Conservation (phyloP, 2,113 vertebrate genomes). For the Oryzias curvinotus region DNA sequence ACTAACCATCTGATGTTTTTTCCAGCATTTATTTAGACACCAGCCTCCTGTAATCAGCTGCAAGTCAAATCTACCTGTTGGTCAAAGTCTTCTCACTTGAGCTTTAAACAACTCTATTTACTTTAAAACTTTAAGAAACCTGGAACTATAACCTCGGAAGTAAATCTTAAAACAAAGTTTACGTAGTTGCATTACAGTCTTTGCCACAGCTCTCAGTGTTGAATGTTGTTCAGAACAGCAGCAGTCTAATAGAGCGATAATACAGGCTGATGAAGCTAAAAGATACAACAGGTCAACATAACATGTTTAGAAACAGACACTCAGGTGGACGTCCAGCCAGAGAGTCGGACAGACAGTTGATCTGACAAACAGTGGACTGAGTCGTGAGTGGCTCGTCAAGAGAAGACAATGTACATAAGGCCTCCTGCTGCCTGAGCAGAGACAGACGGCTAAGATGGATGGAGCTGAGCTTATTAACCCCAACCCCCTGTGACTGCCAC, state of each 20-base stretch:
- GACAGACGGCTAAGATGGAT: conserved; percentile 68
- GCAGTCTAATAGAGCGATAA: conserved; percentile 8
- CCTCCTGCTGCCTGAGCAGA: conserved; percentile 58
- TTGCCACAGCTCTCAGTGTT: neutral
- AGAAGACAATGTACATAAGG: conserved; percentile 29
- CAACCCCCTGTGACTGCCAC: conserved; percentile 58
- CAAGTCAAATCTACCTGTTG: too few relatives aligned
- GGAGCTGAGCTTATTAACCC: conserved; percentile 57
- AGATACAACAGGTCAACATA: conserved; percentile 21
- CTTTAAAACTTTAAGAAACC: too few relatives aligned
- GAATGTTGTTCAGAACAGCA: conserved; percentile 5
- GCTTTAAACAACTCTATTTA: too few relatives aligned
- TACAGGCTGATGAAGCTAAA: conserved; percentile 42
- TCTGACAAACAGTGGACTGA: conserved; percentile 20
- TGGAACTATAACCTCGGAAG: too few relatives aligned
- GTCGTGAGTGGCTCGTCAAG: conserved; percentile 30
- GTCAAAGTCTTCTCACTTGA: too few relatives aligned
- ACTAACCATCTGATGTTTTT: too few relatives aligned
- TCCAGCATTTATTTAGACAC: too few relatives aligned
- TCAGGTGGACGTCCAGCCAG: conserved; percentile 36
- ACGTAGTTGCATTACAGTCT: too few relatives aligned
- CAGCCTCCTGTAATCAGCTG: too few relatives aligned
- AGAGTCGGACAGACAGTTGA: conserved; percentile 18
- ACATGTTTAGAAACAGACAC: conserved; percentile 46
- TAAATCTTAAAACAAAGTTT: too few relatives aligned